Evolutionary conservation across 2,888 invertebrate species (phyloP).

Genomic region (Altica lythri): DNA sequence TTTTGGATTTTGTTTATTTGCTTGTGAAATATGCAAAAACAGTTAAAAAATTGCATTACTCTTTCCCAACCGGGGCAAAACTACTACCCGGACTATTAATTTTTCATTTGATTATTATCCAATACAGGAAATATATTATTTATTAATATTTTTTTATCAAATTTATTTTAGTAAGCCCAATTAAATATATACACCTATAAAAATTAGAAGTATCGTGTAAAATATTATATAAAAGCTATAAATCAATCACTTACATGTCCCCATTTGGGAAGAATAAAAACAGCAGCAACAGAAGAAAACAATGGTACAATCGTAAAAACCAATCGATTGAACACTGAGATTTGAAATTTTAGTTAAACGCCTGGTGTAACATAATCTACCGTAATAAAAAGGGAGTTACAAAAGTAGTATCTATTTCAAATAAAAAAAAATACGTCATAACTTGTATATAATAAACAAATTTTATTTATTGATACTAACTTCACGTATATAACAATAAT

Average conservation of each 20-base stretch:
- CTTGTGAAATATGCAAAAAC: too few relatives aligned
- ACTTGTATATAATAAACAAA: conserved; percentile 5
- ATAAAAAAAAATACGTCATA: conserved; percentile 14
- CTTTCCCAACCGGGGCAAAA: too few relatives aligned
- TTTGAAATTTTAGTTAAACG: conserved; percentile 20
- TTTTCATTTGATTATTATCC: too few relatives aligned
- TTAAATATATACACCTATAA: too few relatives aligned
- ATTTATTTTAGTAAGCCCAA: too few relatives aligned
- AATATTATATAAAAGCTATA: too few relatives aligned
- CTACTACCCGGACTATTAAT: too few relatives aligned
- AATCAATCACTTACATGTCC: conserved; percentile 8
- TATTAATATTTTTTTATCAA: too few relatives aligned
- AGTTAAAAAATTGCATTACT: too few relatives aligned
- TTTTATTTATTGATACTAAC: conserved; percentile 6
- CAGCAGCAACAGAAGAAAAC: conserved; percentile 1
- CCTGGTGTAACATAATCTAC: conserved; percentile 16
- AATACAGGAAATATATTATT: too few relatives aligned
- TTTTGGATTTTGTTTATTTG: too few relatives aligned
- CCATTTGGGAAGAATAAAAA: background rate
- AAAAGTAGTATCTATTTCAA: conserved; percentile 29
- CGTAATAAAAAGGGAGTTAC: conserved; percentile 22
- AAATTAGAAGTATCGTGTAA: too few relatives aligned
- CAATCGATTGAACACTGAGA: conserved; percentile 9
- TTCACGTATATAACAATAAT: conserved; percentile 22
- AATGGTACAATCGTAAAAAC: conserved; percentile 3